Evolutionary conservation across 1,140 invertebrate genomes (phyloP).

Genomic region (Cherax destructor): DNA sequence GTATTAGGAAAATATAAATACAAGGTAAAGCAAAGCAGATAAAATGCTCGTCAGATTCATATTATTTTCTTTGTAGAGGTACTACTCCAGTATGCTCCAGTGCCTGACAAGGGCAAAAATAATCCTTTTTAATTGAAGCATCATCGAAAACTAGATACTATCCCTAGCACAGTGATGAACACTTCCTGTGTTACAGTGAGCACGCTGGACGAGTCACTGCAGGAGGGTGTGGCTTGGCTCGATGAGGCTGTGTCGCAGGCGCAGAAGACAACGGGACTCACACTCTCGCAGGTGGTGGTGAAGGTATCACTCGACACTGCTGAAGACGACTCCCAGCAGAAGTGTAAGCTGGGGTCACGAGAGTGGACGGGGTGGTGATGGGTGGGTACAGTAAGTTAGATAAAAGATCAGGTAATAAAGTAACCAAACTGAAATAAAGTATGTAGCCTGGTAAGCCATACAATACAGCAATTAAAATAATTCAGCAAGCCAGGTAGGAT

Average conservation of each 20-base stretch:
- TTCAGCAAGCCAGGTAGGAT: too few species aligned
- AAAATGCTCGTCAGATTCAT: too few species aligned
- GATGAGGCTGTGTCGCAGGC: conserved; percentile 38
- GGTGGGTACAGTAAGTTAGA: too few species aligned
- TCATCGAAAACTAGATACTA: background rate
- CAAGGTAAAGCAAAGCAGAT: background rate
- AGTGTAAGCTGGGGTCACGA: conserved; percentile 31
- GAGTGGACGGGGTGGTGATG: too few species aligned
- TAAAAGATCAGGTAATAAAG: too few species aligned
- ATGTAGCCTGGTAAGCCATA: too few species aligned
- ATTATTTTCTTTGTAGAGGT: too few species aligned
- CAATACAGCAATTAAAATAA: too few species aligned
- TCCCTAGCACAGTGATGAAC: background rate
- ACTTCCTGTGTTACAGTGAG: conserved; percentile 35
- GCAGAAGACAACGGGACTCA: background rate
- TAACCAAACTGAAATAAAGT: too few species aligned
- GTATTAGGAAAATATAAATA: background rate
- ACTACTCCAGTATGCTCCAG: too few species aligned
- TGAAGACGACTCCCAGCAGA: conserved; percentile 30
- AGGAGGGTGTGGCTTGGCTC: conserved; percentile 58
- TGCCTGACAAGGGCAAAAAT: too few species aligned
- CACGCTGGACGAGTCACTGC: conserved; percentile 59
- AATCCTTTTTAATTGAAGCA: background rate
- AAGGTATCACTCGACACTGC: conserved; percentile 60
- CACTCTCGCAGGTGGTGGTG: conserved; percentile 36